phyloP scores from a whole-genome alignment of 23 tunicate species.

The Ciona savignyi region DNA sequence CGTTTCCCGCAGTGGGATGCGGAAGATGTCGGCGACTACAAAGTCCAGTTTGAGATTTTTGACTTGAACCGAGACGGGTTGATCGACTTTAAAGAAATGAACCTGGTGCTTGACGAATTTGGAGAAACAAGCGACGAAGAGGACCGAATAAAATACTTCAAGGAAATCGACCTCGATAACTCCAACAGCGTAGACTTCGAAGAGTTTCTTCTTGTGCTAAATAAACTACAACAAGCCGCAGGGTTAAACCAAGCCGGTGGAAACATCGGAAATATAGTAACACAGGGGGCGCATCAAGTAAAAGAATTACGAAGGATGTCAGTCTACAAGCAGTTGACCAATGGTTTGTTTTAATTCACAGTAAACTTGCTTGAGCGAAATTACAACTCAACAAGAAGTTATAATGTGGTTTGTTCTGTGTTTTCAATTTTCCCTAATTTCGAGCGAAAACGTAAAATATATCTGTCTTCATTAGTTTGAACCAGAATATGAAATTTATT shows the following conservation, averaged over 20 bases:
- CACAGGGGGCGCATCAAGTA: slow-evolving; percentile 58
- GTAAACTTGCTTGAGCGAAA: too few relatives aligned
- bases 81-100: slow-evolving; percentile 81
- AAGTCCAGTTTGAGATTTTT: slow-evolving; percentile 70
- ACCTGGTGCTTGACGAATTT: slow-evolving; percentile 55
- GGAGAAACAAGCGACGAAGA: slow-evolving; percentile 70
- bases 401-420: too few relatives aligned
- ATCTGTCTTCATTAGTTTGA: too few relatives aligned
- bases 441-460: too few relatives aligned
- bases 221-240: slow-evolving; percentile 28
- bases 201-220: slow-evolving; percentile 60
- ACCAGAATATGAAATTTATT: too few relatives aligned
- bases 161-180: slow-evolving; percentile 48
- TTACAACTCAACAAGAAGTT: too few relatives aligned
- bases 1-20: slow-evolving; percentile 76
- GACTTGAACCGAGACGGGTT: slow-evolving; percentile 84
- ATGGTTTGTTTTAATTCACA: slow-evolving; percentile 65
- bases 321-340: slow-evolving; percentile 60
- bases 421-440: too few relatives aligned
- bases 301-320: slow-evolving; percentile 66
- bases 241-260: slow-evolving; percentile 17
- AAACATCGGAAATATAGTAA: slow-evolving; percentile 45
- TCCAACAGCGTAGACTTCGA: slow-evolving; percentile 77
- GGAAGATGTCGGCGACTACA: slow-evolving; percentile 66
- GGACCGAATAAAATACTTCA: slow-evolving; percentile 48